A percentile compares a stretch with the other conserved stretches of the same genome.
These are phyloP conservation scores for Piaya cayana DNA, from an alignment of 2,113 vertebrate species.

Conservation along the genomic window DNA sequence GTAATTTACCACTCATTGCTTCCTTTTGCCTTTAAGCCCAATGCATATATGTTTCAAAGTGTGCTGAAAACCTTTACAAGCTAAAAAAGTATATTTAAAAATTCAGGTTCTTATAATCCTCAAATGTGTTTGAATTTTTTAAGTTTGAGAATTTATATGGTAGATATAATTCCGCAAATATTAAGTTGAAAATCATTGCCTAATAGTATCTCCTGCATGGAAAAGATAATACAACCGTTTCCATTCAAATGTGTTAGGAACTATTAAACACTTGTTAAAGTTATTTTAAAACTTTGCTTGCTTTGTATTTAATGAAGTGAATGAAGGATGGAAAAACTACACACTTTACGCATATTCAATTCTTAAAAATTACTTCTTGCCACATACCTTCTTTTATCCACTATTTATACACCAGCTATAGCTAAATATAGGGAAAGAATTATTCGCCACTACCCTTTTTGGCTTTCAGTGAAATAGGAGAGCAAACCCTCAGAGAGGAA, in stretches of 20 bases:
- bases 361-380: conserved; percentile 54
- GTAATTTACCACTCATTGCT: conserved; percentile 60
- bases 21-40: conserved; percentile 57
- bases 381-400: conserved; percentile 45
- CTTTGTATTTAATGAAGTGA: conserved; percentile 62
- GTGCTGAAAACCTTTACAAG: conserved; percentile 1
- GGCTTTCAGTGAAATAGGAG: conserved; percentile 25
- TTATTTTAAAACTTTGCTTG: conserved; percentile 64
- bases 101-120: background rate
- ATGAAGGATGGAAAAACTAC: conserved; percentile 51
- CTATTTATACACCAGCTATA: conserved; percentile 17
- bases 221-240: conserved; percentile 61
- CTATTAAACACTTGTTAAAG: conserved; percentile 67
- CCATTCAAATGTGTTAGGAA: conserved; percentile 58
- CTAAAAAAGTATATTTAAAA: conserved; percentile 2
- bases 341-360: conserved; percentile 5
- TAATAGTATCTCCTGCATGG: conserved; percentile 1
- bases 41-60: conserved; percentile 61
- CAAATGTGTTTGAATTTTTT: background rate
- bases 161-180: background rate
- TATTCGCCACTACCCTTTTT: background rate
- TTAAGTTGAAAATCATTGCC: background rate
- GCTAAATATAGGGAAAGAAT: conserved; percentile 26
- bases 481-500: conserved; percentile 20
- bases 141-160: background rate